phyloP scores from a whole-genome alignment of 2,113 vertebrate species.

The Leptobrachium leishanense region DNA sequence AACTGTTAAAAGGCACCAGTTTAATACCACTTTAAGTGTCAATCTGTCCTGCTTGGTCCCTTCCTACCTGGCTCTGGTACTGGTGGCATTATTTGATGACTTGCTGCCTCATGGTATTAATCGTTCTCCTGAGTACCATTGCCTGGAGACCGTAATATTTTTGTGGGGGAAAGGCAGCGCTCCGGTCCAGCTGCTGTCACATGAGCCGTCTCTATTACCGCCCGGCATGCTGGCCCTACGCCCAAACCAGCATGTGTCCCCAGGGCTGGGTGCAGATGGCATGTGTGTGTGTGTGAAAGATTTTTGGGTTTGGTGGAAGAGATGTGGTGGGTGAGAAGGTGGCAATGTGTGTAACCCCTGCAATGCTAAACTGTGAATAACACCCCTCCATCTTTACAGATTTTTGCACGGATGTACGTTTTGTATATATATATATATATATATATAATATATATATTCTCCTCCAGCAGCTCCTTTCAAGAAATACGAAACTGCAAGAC shows the following conservation, averaged over 20 bases:
- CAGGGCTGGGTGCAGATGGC: slow-evolving; percentile 70
- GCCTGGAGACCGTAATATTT: slow-evolving; percentile 35
- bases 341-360: neutral
- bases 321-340: neutral
- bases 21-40: neutral
- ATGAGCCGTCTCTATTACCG: slow-evolving; percentile 66
- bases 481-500: too few relatives aligned
- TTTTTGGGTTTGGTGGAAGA: slow-evolving; percentile 46
- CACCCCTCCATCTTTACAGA: too few relatives aligned
- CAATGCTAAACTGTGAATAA: too few relatives aligned
- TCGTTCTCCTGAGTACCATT: slow-evolving; percentile 23
- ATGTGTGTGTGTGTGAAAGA: slow-evolving; percentile 64
- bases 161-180: slow-evolving; percentile 1
- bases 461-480: too few relatives aligned
- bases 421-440: too few relatives aligned
- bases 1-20: neutral
- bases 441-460: too few relatives aligned
- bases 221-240: slow-evolving; percentile 68
- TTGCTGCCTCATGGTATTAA: neutral
- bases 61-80: too few relatives aligned
- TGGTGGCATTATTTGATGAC: neutral
- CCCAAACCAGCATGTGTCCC: slow-evolving; percentile 58
- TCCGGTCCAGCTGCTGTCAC: slow-evolving; percentile 64
- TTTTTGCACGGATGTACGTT: too few relatives aligned
- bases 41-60: neutral